phyloP scores from a whole-genome alignment of 1,140 invertebrate species.

The Dinoponera quadriceps region DNA sequence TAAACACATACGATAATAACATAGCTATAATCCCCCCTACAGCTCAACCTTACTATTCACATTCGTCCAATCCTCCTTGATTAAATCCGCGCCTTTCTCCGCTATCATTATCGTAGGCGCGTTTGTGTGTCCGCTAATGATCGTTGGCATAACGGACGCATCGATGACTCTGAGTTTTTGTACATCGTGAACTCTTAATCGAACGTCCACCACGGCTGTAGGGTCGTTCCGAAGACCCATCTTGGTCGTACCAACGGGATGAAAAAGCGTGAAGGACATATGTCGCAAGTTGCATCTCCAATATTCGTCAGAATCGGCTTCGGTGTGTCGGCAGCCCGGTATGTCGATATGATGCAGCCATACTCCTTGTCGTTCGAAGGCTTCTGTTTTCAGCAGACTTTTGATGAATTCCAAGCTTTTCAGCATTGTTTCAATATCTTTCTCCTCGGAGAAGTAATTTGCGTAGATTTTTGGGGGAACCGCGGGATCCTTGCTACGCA shows the following conservation, averaged over 20 bases:
- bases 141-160: conserved; percentile 91
- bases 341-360: conserved; percentile 62
- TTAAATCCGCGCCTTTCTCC: conserved; percentile 90
- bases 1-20: no score
- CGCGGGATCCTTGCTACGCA: conserved; percentile 87
- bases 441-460: conserved; percentile 87
- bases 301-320: conserved; percentile 82
- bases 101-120: conserved; percentile 92
- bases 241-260: conserved; percentile 84
- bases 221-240: conserved; percentile 86
- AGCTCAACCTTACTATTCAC: no score
- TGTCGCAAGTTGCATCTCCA: conserved; percentile 86
- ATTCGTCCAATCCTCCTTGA: conserved; percentile 73
- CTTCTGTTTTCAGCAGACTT: conserved; percentile 67
- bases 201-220: conserved; percentile 90
- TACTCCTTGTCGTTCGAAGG: no score
- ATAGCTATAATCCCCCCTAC: no score
- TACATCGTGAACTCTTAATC: conserved; percentile 90
- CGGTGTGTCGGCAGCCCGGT: conserved; percentile 66
- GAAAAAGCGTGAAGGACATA: conserved; percentile 83
- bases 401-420: conserved; percentile 69
- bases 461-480: conserved; percentile 90
- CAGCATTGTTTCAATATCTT: conserved; percentile 83
- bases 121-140: conserved; percentile 93
- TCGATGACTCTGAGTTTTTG: conserved; percentile 91